Base-by-base conservation (phyloP, 1,140 invertebrate species). In the Drosophila neocordata region DNA sequence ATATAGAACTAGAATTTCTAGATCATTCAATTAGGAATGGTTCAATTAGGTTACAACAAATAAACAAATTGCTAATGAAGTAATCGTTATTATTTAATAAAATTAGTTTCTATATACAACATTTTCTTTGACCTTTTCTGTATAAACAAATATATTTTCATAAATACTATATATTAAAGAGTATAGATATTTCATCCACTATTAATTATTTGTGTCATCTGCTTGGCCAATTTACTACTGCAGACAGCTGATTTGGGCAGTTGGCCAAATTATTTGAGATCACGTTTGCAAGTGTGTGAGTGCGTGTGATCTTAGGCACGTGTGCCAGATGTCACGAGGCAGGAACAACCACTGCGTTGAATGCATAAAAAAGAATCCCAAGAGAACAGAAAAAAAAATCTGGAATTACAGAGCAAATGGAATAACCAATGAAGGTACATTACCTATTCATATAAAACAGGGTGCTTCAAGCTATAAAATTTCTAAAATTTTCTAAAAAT, bases 341-440 rank as follows among this genome's bases (percentile, higher is more conserved):
- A 37, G 8, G 51, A 71, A 65, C 73, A 81, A 69, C 75, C 67
- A 67, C 65, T 59, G n/a, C 18, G 9, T 24, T 52, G 22, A 58
- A 11, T 15, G 13, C 44, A 9, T 44, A 41, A 44, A 38, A 70
- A 48, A 37, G 20, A 20, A 2, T 15, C 41, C 8, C 41, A 11
- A 34, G n/a, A n/a, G n/a, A n/a, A n/a, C n/a, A 18, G 24, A 15
- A 9, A 52, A 67, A 24, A 12, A 51, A 35, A 12, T 38, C 27
- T 57, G 2, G 55, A 66, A 84, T 68, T 58, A 52, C 37, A 79
- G 80, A 84, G 81, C 73, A 34, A 75, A 65, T 37, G 69, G 57
- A 59, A 24, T 70, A 73, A 73, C 65, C 68, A 61, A 59, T 62
- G 73, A 68, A 76, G 63, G 27, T 31, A 51, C 48, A 59, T 53